Evolutionary conservation across 2,888 invertebrate genomes (phyloP).

Genomic region (Orchesella flavescens): DNA sequence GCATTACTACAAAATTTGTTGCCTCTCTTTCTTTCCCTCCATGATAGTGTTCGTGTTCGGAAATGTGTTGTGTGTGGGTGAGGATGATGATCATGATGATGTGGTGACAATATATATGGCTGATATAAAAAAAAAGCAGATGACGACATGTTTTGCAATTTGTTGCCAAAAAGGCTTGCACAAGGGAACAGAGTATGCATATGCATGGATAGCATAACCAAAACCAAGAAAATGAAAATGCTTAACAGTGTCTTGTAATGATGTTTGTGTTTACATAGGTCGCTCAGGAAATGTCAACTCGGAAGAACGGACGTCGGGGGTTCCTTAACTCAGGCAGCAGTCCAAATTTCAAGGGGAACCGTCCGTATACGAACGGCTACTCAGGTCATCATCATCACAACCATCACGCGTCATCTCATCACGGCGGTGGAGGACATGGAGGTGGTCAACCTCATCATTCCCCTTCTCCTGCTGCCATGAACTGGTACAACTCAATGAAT

Average conservation of each 20-base stretch:
- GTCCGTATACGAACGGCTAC: slow-evolving; percentile 61
- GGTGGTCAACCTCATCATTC: slow-evolving; percentile 66
- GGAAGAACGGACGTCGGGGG: slow-evolving; percentile 69
- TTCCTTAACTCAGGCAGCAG: slow-evolving; percentile 68
- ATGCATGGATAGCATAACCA: not conserved
- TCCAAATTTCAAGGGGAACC: slow-evolving; percentile 69
- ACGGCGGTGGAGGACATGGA: slow-evolving; percentile 50
- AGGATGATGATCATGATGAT: slow-evolving; percentile 1
- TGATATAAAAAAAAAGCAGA: not conserved
- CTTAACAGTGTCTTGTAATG: not conserved
- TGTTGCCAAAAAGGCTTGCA: not conserved
- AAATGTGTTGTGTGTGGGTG: not conserved
- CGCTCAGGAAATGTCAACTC: slow-evolving; percentile 68
- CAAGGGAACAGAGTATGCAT: not conserved
- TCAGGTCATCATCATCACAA: slow-evolving; percentile 61
- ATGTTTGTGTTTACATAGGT: slow-evolving; percentile 55
- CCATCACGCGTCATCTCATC: slow-evolving; percentile 53
- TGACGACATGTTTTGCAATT: slow-evolving; percentile 12
- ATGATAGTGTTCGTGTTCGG: not conserved
- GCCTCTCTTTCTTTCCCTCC: not conserved
- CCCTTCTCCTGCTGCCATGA: slow-evolving; percentile 70
- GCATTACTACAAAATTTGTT: not conserved
- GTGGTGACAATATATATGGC: not conserved
- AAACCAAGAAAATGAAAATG: not conserved
- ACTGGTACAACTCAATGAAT: slow-evolving; percentile 69